Base-by-base conservation (phyloP, 1,140 invertebrate species). In the Anastrepha ludens region DNA sequence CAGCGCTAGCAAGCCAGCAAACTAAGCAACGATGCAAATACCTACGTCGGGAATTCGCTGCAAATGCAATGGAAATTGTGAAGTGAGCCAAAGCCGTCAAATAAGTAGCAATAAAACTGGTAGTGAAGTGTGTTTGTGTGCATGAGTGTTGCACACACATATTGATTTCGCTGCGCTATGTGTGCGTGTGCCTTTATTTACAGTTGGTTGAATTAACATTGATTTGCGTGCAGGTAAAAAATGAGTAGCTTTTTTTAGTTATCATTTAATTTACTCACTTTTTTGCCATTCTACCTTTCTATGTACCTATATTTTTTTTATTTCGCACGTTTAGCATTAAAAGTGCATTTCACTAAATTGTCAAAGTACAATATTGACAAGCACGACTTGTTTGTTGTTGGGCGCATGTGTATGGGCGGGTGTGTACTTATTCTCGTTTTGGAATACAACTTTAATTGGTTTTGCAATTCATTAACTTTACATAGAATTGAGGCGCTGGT, bases 51-150 rank as follows among this genome's bases (percentile, higher is more conserved):
- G 5, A 47, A 74, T 47, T 74, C 13, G 15, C 67, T 44, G 67
- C 6, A 47, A 74, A 74, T 47, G 67, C 67, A 74, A 74, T 70
- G 17, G 39, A 70, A 70, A 44, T 74, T 74, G 39, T 74, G 39
- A 47, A 74, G 39, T 74, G 67, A 74, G 44, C 17, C 67, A 74
- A 74, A 74, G 67, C 67, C 67, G 41, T 74, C 39, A 74, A n/a
- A 67, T 67, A 67, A 67, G 65, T 13, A 17, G 9, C 39, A 74
- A 17, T 41, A 74, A 47, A 74, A 17, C 67, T 6, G 50, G 50
- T 8, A 11, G 50, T 55, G 50, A 2, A 1, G 3, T 8, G 11
- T 55, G 50, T 55, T 2, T 55, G 50, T 8, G 6, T 3, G 50
- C 3, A 11, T 2, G 44, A 74, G 41, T 41, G 67, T 39, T 20